Evolutionary conservation across 2,888 invertebrate genomes (phyloP).

Genomic region (Lathronympha strigana): DNA sequence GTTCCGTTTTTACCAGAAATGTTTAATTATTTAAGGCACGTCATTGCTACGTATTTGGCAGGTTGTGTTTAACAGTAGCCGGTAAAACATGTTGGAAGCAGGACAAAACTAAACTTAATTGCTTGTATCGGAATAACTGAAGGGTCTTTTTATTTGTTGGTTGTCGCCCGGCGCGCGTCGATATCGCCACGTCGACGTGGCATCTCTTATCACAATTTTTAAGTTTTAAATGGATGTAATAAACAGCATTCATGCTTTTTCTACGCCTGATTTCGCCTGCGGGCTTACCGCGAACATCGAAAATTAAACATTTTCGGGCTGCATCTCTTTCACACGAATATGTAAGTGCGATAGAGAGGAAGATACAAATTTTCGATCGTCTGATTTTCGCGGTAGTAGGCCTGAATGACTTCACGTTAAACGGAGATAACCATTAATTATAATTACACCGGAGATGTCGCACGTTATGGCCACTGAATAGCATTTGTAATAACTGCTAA

Average conservation of each 20-base stretch:
- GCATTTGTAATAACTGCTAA: slow-evolving; percentile 12
- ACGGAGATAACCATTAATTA: slow-evolving; percentile 32
- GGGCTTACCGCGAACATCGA: too few species aligned
- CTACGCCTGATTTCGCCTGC: slow-evolving; percentile 28
- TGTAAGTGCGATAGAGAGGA: too few species aligned
- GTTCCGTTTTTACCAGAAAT: slow-evolving; percentile 36
- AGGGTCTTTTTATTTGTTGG: slow-evolving; percentile 54
- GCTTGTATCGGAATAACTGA: slow-evolving; percentile 62
- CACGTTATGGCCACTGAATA: slow-evolving; percentile 20
- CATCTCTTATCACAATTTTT: slow-evolving; percentile 27
- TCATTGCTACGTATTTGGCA: slow-evolving; percentile 27
- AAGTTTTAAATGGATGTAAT: slow-evolving; percentile 20
- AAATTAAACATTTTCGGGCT: too few species aligned
- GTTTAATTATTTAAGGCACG: slow-evolving; percentile 39
- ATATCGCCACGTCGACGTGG: slow-evolving; percentile 53
- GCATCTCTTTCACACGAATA: too few species aligned
- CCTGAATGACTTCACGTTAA: slow-evolving; percentile 37
- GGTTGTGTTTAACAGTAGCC: slow-evolving; percentile 22
- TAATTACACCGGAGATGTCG: slow-evolving; percentile 21
- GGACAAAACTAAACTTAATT: slow-evolving; percentile 55
- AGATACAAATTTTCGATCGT: too few species aligned
- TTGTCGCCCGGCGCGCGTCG: slow-evolving; percentile 64
- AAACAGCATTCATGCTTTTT: slow-evolving; percentile 28
- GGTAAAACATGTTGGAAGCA: slow-evolving; percentile 30
- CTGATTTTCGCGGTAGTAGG: too few species aligned